Evolutionary conservation across 2,888 invertebrate genomes (phyloP), one percentile per base, ranked within the genome.

Genomic region (Hybos culiciformis): DNA sequence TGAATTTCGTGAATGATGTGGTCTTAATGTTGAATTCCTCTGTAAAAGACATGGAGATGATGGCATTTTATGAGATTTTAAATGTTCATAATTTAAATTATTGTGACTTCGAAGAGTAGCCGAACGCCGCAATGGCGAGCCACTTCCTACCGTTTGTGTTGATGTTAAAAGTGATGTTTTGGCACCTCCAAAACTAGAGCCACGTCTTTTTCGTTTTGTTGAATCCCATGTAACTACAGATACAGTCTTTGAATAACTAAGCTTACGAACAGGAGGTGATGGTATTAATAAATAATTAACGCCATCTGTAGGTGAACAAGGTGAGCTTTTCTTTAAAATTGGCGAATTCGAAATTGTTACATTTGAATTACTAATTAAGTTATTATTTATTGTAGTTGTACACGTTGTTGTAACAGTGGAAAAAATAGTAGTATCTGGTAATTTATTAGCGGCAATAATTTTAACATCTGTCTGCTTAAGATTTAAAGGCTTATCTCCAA

Each of bases 1-100:
- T 17, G 85, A 84, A 52, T 83, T 85, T 42, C 85, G 70, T 11
- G 82, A 80, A 61, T 83, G 83, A 56, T 83, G 83, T 1, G 78
- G 73, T 43, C 82, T 72, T 5, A 76, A 67, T 1, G 75, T 75
- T 4, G 73, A 69, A 48, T 72, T 72, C 6, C 70, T 56, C 48
- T 72, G 72, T 40, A 72, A 53, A 39, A 75, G 58, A 46, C 72
- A 74, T 0, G 75, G 73, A 2, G 72, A 70, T 1, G 75, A 75
- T 3, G 74, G 71, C 19, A 71, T 70, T 34, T 71, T 72, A 24
- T 59, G 55, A 44, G 59, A 50, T 59, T 69, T 54, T 56, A 68
- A n/a, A 18, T 43, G 43, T 14, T 24, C 19, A 32, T 59, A 60
- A 45, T 63, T 61, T 48, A 59, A 54, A 37, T 58, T 66, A 41